Conservation (phyloP, 2,888 invertebrate genomes). For the Anthophora plumipes region DNA sequence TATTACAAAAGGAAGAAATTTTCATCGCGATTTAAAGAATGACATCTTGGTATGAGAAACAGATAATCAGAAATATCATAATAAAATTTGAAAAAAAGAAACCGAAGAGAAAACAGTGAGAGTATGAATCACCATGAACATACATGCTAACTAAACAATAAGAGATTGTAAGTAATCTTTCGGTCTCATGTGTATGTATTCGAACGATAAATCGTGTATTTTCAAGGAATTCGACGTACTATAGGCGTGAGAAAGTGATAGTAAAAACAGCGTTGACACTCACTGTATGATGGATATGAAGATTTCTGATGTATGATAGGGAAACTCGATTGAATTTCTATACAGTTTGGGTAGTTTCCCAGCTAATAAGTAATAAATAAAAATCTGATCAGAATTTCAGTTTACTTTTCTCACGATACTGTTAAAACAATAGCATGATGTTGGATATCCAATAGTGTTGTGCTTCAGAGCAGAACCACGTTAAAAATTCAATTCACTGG, state of each 20-base stretch:
- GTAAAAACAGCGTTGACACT: conserved; percentile 39
- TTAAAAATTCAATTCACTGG: conserved; percentile 10
- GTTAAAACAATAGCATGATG: conserved; percentile 49
- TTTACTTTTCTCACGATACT: conserved; percentile 37
- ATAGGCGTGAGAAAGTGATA: conserved; percentile 22
- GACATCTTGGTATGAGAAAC: background rate
- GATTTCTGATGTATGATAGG: conserved; percentile 25
- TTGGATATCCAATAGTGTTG: conserved; percentile 32
- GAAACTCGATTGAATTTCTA: conserved; percentile 14
- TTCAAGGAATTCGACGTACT: conserved; percentile 20
- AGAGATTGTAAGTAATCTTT: background rate
- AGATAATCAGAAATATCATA: background rate
- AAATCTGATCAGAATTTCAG: conserved; percentile 29
- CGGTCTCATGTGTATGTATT: background rate
- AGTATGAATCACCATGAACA: background rate
- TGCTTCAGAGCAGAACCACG: background rate
- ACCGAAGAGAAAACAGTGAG: background rate
- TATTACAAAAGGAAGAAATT: background rate
- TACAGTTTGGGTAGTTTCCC: conserved; percentile 45
- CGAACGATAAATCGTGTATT: conserved; percentile 24
- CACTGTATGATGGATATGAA: conserved; percentile 42
- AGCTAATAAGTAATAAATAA: conserved; percentile 50
- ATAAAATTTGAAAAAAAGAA: background rate
- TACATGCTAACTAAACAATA: background rate
- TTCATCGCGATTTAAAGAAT: background rate